Percentiles rank a stretch among this genome's conserved stretches.
phyloP scores from a whole-genome alignment of 1,140 invertebrate species.

The Cecropterus lyciades region DNA sequence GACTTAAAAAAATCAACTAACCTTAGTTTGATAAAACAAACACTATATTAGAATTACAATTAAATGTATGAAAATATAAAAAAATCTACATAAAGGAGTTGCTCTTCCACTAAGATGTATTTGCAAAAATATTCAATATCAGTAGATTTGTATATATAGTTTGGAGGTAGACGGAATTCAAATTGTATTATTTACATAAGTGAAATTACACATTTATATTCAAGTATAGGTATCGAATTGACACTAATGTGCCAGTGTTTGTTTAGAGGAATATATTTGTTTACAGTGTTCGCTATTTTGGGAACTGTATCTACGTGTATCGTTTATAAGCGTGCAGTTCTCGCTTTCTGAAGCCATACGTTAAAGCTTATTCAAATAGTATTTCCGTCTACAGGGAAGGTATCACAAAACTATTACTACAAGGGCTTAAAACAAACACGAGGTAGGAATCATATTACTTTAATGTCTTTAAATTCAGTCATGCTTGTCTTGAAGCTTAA shows the following conservation, averaged over 20 bases:
- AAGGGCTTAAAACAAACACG: constrained; percentile 68
- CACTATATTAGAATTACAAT: no score
- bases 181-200: constrained; percentile 1
- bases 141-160: neutral
- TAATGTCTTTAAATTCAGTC: constrained; percentile 75
- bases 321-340: constrained; percentile 29
- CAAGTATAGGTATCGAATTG: constrained; percentile 9
- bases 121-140: no score
- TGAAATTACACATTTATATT: constrained; percentile 18
- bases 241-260: constrained; percentile 26
- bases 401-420: constrained; percentile 44
- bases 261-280: constrained; percentile 23
- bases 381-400: constrained; percentile 64
- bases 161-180: neutral
- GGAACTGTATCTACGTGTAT: constrained; percentile 31
- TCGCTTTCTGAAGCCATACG: constrained; percentile 63
- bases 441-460: constrained; percentile 60
- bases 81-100: no score
- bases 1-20: no score
- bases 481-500: constrained; percentile 69
- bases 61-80: no score
- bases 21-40: no score
- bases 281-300: constrained; percentile 29
- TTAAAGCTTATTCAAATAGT: constrained; percentile 54
- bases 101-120: no score